These are phyloP conservation scores for Steinernema scapterisci DNA, from an alignment of 2,888 invertebrate genomes.

Conservation along the genomic window DNA sequence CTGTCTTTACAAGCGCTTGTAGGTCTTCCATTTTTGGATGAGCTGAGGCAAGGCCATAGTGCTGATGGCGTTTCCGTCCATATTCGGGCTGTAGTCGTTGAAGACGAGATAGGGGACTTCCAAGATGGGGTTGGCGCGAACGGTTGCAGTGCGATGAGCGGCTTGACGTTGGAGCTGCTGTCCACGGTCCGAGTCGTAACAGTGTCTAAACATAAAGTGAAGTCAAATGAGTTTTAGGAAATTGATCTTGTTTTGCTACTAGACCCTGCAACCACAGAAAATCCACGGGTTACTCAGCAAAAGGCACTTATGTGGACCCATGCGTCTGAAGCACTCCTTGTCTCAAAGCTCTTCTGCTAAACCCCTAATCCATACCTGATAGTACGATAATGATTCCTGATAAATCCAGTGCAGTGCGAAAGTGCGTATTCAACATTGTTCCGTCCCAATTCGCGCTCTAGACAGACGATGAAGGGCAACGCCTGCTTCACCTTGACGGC, in stretches of 20 bases:
- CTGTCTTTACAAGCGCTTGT: slow-evolving; percentile 3
- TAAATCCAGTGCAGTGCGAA: slow-evolving; percentile 61
- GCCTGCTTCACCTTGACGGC: slow-evolving; percentile 59
- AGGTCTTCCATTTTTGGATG: slow-evolving; percentile 58
- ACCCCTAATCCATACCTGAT: slow-evolving; percentile 52
- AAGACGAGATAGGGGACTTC: slow-evolving; percentile 66
- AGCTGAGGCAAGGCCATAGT: slow-evolving; percentile 60
- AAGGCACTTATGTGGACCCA: no score
- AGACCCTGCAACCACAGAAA: not conserved
- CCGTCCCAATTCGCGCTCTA: slow-evolving; percentile 42
- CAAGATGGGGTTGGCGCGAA: slow-evolving; percentile 61
- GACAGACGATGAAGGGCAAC: slow-evolving; percentile 59
- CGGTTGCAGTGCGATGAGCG: slow-evolving; percentile 62
- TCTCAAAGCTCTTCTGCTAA: no score
- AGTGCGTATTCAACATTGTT: slow-evolving; percentile 56
- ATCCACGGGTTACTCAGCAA: no score
- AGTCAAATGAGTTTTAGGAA: no score
- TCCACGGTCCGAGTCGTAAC: slow-evolving; percentile 62
- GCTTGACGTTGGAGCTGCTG: slow-evolving; percentile 62
- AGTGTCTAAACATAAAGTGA: slow-evolving; percentile 58
- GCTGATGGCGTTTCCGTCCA: slow-evolving; percentile 63
- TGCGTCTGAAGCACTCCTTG: no score
- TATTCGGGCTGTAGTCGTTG: slow-evolving; percentile 65
- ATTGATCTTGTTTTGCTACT: no score
- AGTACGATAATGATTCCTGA: slow-evolving; percentile 58